These are phyloP conservation scores for Burhinus bistriatus DNA, from an alignment of 2,113 vertebrate genomes.

Conservation along the genomic window DNA sequence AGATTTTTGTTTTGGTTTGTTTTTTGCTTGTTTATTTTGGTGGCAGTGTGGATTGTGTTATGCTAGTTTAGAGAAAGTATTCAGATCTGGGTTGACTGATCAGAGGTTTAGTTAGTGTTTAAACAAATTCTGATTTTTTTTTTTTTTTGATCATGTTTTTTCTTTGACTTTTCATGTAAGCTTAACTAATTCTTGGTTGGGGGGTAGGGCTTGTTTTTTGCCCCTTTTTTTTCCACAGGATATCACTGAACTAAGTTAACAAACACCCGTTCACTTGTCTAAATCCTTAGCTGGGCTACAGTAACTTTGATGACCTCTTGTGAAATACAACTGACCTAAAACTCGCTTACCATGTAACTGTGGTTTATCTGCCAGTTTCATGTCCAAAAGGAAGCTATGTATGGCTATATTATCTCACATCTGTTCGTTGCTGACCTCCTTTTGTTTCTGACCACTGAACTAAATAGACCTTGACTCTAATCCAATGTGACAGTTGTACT, in stretches of 20 bases:
- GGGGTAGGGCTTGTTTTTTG: rapidly evolving
- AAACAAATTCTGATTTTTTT: background rate
- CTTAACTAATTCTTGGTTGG: background rate
- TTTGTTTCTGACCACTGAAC: constrained; percentile 7
- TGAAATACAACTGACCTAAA: background rate
- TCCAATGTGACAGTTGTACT: background rate
- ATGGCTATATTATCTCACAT: background rate
- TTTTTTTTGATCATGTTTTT: background rate
- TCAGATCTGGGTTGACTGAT: background rate
- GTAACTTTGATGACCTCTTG: background rate
- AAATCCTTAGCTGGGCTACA: background rate
- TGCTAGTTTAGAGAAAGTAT: background rate
- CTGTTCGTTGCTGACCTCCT: constrained; percentile 15
- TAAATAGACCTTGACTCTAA: background rate
- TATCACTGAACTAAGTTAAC: background rate
- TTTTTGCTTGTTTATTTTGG: background rate
- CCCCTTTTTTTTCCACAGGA: background rate
- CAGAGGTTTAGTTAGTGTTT: background rate
- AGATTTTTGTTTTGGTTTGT: too few species aligned
- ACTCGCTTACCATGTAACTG: background rate
- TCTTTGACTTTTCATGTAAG: background rate
- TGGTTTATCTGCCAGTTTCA: background rate
- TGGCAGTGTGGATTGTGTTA: background rate
- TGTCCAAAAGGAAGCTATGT: background rate
- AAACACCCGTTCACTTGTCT: background rate